A percentile compares a stretch with the other conserved stretches of the same genome.
These are phyloP conservation scores for Rhipidura dahli DNA, from an alignment of 2,113 vertebrate genomes.

Conservation along the genomic window DNA sequence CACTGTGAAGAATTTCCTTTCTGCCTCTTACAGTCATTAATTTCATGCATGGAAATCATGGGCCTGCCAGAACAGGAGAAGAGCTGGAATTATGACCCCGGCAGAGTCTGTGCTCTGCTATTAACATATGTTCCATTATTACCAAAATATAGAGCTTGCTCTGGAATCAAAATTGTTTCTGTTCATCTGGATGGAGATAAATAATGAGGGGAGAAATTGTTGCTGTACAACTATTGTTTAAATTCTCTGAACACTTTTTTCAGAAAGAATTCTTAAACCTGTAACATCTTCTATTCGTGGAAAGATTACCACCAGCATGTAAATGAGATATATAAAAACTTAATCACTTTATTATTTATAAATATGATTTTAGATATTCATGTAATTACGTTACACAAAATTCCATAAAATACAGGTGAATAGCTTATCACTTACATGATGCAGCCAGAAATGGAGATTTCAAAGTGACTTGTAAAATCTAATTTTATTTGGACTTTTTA, in stretches of 20 bases:
- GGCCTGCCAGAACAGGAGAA: slow-evolving; percentile 32
- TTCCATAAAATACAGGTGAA: slow-evolving; percentile 2
- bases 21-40: not conserved
- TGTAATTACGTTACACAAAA: slow-evolving; percentile 6
- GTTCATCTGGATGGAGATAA: slow-evolving; percentile 37
- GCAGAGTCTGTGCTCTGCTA: slow-evolving; percentile 2
- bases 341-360: slow-evolving; percentile 8
- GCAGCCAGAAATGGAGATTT: not conserved
- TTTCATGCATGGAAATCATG: not conserved
- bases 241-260: slow-evolving; percentile 18
- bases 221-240: not conserved
- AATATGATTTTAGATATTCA: not conserved
- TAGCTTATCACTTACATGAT: not conserved
- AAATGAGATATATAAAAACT: slow-evolving; percentile 16
- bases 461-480: not conserved
- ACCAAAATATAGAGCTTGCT: not conserved
- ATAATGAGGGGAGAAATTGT: not conserved
- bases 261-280: slow-evolving; percentile 43
- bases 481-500: not conserved
- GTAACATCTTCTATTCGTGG: slow-evolving; percentile 26
- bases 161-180: slow-evolving; percentile 46
- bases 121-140: not conserved
- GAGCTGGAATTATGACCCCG: not conserved
- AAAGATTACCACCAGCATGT: slow-evolving; percentile 20
- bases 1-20: not conserved